Evolutionary conservation across 2,797 vertebrate species (phyloP).

Genomic region (Pseudochromis fuscus): DNA sequence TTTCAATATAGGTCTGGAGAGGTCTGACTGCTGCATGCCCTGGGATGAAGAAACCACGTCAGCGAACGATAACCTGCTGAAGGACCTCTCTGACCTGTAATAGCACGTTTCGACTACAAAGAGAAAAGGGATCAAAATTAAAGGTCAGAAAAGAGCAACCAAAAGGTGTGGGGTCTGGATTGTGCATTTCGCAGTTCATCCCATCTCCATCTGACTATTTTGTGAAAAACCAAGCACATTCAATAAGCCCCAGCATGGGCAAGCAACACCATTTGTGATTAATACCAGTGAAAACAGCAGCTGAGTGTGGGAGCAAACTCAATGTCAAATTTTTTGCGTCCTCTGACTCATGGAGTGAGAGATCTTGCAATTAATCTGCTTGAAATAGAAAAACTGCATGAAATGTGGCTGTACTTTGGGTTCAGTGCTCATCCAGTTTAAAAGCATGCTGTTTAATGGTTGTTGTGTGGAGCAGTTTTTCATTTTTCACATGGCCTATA

Average conservation of each 20-base stretch:
- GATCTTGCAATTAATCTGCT: neutral
- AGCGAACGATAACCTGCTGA: conserved; percentile 18
- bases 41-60: conserved; percentile 47
- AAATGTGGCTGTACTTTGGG: neutral
- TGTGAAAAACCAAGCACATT: neutral
- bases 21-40: conserved; percentile 57
- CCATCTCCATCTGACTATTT: neutral
- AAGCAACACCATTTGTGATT: conserved; percentile 3
- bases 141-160: conserved; percentile 20
- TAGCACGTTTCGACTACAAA: neutral
- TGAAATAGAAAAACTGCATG: neutral
- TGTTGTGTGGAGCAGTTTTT: neutral
- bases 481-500: neutral
- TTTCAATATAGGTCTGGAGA: conserved; percentile 41
- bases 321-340: neutral
- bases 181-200: neutral
- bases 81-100: conserved; percentile 29
- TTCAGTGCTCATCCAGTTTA: neutral
- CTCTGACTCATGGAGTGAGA: conserved; percentile 5
- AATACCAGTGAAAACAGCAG: conserved; percentile 14
- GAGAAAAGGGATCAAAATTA: conserved; percentile 8
- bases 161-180: neutral
- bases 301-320: conserved; percentile 18
- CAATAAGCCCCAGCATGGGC: neutral
- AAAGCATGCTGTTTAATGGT: neutral